Evolutionary conservation across 2,888 invertebrate species (phyloP).

Genomic region (Achlya flavicornis): DNA sequence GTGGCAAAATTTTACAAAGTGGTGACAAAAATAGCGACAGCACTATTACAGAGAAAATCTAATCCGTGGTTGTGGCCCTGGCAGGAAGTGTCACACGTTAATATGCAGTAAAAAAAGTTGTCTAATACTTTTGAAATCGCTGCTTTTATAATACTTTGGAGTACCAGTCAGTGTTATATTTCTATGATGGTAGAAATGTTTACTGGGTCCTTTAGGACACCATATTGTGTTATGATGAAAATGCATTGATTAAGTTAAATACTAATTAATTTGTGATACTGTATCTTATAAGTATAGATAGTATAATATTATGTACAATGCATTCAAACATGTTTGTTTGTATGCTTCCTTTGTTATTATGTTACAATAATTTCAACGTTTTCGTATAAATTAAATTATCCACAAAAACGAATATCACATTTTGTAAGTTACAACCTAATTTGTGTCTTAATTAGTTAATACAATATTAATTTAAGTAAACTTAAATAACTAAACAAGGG

Average conservation of each 20-base stretch:
- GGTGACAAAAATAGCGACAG: no score
- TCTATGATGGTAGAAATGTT: no score
- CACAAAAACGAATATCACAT: conserved; percentile 9
- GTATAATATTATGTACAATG: background rate
- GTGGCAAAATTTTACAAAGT: no score
- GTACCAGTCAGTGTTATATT: background rate
- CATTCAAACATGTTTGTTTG: background rate
- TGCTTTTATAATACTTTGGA: no score
- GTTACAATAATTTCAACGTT: background rate
- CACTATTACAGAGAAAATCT: no score
- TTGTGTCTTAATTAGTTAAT: background rate
- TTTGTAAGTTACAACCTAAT: conserved; percentile 23
- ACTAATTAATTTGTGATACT: background rate
- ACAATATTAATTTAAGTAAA: background rate
- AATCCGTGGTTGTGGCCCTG: no score
- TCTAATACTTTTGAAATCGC: no score
- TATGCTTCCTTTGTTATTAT: background rate
- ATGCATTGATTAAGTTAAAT: background rate
- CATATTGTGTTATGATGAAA: background rate
- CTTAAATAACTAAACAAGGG: background rate
- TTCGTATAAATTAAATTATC: conserved; percentile 11
- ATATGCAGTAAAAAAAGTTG: no score
- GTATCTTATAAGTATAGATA: background rate
- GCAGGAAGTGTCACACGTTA: no score
- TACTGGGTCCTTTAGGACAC: background rate